Evolutionary conservation across 2,888 invertebrate species (phyloP).

Genomic region (Aspidiotus rigidus): DNA sequence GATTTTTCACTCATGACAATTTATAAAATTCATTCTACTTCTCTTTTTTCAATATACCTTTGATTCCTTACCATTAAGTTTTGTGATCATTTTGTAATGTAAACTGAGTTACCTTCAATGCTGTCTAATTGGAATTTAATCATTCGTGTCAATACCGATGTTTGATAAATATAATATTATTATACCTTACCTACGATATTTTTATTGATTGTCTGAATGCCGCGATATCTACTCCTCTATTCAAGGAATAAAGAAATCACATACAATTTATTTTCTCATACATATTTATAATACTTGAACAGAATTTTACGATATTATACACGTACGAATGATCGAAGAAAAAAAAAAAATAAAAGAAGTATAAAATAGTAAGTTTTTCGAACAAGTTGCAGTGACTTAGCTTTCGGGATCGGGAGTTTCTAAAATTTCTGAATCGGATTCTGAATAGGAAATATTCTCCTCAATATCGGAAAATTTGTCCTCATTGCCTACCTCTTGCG

Average conservation of each 20-base stretch:
- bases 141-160: no score
- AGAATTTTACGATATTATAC: background rate
- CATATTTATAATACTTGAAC: background rate
- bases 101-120: slow-evolving; percentile 17
- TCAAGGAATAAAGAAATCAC: no score
- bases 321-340: background rate
- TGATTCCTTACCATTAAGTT: background rate
- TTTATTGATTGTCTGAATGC: no score
- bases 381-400: no score
- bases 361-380: no score
- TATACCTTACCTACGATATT: no score
- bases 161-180: no score
- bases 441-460: background rate
- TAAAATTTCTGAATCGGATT: slow-evolving; percentile 3
- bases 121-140: no score
- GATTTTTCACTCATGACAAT: no score
- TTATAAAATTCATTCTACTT: no score
- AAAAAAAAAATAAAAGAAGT: background rate
- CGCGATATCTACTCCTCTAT: no score
- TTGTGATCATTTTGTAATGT: slow-evolving; percentile 22
- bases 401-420: background rate
- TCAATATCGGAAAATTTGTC: background rate
- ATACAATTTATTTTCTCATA: background rate
- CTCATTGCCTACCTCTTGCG: background rate
- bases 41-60: no score